Percentiles rank a stretch among this genome's conserved stretches.
These are phyloP conservation scores for Chlorospingus flavigularis DNA, from an alignment of 2,797 vertebrate species.

Conservation along the genomic window DNA sequence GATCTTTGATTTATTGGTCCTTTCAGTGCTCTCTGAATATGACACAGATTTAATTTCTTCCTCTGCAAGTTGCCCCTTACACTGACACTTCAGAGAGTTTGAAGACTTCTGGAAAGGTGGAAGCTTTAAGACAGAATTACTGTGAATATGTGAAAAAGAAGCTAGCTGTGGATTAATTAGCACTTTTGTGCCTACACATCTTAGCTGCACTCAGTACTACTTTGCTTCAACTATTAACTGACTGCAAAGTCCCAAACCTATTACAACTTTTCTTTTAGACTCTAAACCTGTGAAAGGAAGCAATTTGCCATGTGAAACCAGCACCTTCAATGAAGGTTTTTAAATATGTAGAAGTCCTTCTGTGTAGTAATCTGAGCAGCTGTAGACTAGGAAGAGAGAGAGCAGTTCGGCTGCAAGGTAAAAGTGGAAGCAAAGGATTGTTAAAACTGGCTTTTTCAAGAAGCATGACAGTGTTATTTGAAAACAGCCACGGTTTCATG, in stretches of 20 bases:
- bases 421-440: not conserved
- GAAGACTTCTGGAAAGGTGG: not conserved
- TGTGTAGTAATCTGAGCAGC: not conserved
- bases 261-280: not conserved
- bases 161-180: not conserved
- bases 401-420: not conserved
- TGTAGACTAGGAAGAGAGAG: not conserved
- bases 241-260: not conserved
- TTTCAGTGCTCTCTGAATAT: not conserved
- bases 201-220: not conserved
- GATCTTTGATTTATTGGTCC: not conserved
- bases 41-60: slow-evolving; percentile 16
- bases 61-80: not conserved
- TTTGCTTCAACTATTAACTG: not conserved
- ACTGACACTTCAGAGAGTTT: not conserved
- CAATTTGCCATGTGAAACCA: not conserved
- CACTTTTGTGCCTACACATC: not conserved
- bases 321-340: not conserved
- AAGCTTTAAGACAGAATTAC: not conserved
- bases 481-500: not conserved
- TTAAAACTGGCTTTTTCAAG: not conserved
- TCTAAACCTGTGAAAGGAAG: not conserved
- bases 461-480: not conserved
- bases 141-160: not conserved
- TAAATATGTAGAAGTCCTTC: not conserved